Conservation (phyloP, 2,113 vertebrate species). For the Oryzias curvinotus region DNA sequence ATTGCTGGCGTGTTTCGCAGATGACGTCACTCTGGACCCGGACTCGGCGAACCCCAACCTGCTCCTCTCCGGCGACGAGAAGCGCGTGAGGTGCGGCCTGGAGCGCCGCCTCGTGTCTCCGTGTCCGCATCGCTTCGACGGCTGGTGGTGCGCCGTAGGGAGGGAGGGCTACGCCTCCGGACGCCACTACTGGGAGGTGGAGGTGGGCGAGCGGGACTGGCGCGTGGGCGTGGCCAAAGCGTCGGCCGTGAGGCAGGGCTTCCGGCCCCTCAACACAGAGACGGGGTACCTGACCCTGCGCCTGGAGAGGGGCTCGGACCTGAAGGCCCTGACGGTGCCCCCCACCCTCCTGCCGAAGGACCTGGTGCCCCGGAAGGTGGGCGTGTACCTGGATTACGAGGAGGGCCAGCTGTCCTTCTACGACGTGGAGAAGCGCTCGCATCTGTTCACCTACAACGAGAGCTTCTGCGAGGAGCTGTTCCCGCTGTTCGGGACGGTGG, state of each 20-base stretch:
- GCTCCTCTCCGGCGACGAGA: conserved; percentile 81
- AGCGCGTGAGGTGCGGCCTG: conserved; percentile 82
- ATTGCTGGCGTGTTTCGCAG: conserved; percentile 55
- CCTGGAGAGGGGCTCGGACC: conserved; percentile 73
- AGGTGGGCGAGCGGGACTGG: conserved; percentile 85
- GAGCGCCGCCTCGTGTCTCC: conserved; percentile 59
- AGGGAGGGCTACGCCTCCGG: conserved; percentile 66
- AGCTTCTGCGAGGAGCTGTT: conserved; percentile 75
- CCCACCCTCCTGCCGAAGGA: conserved; percentile 46
- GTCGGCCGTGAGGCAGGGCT: conserved; percentile 79
- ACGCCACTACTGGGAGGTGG: conserved; percentile 84
- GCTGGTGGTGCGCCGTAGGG: conserved; percentile 74
- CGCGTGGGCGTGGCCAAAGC: conserved; percentile 85
- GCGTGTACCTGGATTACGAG: conserved; percentile 78
- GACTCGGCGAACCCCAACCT: conserved; percentile 75
- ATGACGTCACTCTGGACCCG: conserved; percentile 79
- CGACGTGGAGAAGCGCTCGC: conserved; percentile 70
- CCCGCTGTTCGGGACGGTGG: conserved; percentile 78
- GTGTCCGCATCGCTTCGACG: conserved; percentile 63
- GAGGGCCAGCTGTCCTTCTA: conserved; percentile 81
- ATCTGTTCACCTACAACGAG: conserved; percentile 77
- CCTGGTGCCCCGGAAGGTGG: conserved; percentile 65
- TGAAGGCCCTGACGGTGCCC: conserved; percentile 75
- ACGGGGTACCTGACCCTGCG: conserved; percentile 76
- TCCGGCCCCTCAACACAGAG: conserved; percentile 69